Base-by-base conservation (phyloP, 1,140 invertebrate species). In the Elysia chlorotica region DNA sequence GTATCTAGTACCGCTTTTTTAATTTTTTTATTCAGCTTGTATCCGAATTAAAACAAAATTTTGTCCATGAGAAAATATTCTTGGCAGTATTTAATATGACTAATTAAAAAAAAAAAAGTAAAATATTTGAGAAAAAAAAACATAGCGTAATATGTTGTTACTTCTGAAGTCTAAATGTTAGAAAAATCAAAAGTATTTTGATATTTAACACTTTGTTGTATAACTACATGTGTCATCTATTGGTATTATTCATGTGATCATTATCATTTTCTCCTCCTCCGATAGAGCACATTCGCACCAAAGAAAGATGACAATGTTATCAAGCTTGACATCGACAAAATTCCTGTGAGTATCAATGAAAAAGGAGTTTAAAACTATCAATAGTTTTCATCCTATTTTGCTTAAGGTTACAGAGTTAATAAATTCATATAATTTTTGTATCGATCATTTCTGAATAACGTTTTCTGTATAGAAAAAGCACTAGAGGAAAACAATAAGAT, bases 261-360 rank as follows among this genome's bases (percentile, higher is more conserved):
- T 25, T 59, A n/a, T 69, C 2, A n/a, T 69, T 59, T 69, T 37
- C 14, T 61, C 37, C 21, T 56, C 57, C 36, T 48, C 69, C 25
- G 37, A 31, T 10, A 19, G 19, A 23, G 36, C 36, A 41, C 57
- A 70, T 6, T 59, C 25, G 35, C n/a, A n/a, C n/a, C 41, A 71
- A 68, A 71, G 25, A 71, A 63, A 19, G 69, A 71, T 41, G 57
- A 62, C 6, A 21, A 48, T 25, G 37, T 71, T 62, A 38, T 71
- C n/a, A 71, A 31, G 17, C 53, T 71, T 71, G 59, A 71, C 36
- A 71, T 71, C 63, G 59, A 71, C 36, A 71, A 71, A 37, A 23
- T 71, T 2, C 69, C 69, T 1, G 69, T 71, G 57, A 71, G 69
- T 62, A 35, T 35, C 23, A n/a, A 35, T 65, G 33, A 17, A 5